These are phyloP conservation scores for Rhamphomyia laevipes DNA, from an alignment of 2,888 invertebrate genomes.

Conservation along the genomic window DNA sequence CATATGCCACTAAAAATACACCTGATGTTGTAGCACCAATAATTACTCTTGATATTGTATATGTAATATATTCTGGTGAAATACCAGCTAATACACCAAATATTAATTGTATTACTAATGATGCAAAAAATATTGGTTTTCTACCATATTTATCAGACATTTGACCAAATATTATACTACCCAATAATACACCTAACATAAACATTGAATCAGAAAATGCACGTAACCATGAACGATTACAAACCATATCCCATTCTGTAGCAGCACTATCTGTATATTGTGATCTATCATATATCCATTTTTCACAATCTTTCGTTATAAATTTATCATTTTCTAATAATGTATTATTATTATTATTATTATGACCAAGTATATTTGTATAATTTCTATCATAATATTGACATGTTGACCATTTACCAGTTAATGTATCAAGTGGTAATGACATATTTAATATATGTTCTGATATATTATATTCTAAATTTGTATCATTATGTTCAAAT, in stretches of 20 bases:
- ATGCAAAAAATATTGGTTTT: conserved; percentile 58
- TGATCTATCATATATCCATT: conserved; percentile 48
- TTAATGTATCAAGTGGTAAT: conserved; percentile 42
- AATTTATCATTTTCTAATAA: no score
- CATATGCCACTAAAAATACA: conserved; percentile 65
- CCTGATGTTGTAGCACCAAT: conserved; percentile 66
- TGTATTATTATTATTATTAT: neutral
- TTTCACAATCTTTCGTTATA: conserved; percentile 35
- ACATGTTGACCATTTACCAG: conserved; percentile 43
- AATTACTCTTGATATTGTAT: conserved; percentile 50
- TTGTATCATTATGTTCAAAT: conserved; percentile 39
- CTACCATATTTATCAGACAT: conserved; percentile 61
- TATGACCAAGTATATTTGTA: neutral
- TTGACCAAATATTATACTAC: conserved; percentile 59
- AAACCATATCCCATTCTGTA: conserved; percentile 59
- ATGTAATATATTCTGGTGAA: conserved; percentile 55
- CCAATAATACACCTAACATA: conserved; percentile 62
- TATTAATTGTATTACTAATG: conserved; percentile 54
- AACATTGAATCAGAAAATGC: conserved; percentile 50
- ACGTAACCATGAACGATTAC: conserved; percentile 47
- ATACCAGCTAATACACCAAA: conserved; percentile 54
- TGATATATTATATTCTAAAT: neutral
- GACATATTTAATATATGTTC: conserved; percentile 40
- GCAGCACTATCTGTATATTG: conserved; percentile 50
- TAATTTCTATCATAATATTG: conserved; percentile 25